Percentiles rank a stretch among this genome's conserved stretches.
Conservation (phyloP, 2,888 invertebrate species). For the Catocala nupta region DNA sequence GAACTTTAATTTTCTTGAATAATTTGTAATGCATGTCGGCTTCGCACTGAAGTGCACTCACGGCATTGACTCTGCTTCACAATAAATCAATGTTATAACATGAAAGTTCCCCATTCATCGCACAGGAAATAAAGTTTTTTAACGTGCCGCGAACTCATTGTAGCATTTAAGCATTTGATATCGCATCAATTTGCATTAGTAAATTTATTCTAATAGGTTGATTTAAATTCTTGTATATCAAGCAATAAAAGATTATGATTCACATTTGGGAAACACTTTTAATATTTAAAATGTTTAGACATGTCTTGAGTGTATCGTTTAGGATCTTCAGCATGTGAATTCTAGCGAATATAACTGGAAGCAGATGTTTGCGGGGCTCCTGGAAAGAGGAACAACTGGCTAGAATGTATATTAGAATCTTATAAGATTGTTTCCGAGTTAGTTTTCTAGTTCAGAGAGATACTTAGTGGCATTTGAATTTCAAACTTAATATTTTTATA, state of each 20-base stretch:
- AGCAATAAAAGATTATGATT: constrained; percentile 56
- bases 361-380: constrained; percentile 90
- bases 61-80: constrained; percentile 27
- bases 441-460: too few species aligned
- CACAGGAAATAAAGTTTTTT: constrained; percentile 23
- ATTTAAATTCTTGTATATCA: constrained; percentile 26
- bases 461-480: too few species aligned
- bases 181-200: constrained; percentile 30
- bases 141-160: constrained; percentile 13
- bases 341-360: constrained; percentile 90
- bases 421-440: too few species aligned
- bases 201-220: constrained; percentile 25
- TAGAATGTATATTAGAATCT: constrained; percentile 27
- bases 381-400: constrained; percentile 74
- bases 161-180: constrained; percentile 10
- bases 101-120: constrained; percentile 28
- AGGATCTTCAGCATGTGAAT: constrained; percentile 90
- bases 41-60: constrained; percentile 52
- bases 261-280: constrained; percentile 91
- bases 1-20: constrained; percentile 62
- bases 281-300: constrained; percentile 89
- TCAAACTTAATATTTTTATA: too few species aligned
- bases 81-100: constrained; percentile 32
- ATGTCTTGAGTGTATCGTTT: constrained; percentile 88
- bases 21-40: constrained; percentile 56